Base-by-base conservation (phyloP, 2,888 invertebrate genomes). In the Philaethria dido region DNA sequence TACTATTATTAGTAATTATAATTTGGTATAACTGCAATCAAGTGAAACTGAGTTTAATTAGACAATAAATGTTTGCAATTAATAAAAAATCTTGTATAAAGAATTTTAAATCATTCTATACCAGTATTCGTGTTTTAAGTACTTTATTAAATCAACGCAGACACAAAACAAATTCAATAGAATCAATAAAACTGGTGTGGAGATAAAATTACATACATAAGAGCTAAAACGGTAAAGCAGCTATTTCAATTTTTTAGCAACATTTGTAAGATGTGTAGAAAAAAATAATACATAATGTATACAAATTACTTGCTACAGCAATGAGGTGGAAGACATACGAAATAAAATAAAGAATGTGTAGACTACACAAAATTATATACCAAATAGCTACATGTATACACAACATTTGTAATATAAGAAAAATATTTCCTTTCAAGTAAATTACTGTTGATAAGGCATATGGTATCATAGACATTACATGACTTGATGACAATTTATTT, bases 81-180 rank as follows among this genome's bases (percentile, higher is more conserved):
- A 42, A 42, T 42, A 25, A 22, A 22, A 48, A 20, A 33, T 36
- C n/a, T n/a, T n/a, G 20, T 22, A 39, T 25, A 11, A n/a, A 22
- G 22, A 57, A 42, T 57, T 42, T 57, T 2, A 57, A 57, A 57
- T 57, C 11, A 57, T 57, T 39, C 42, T 20, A 42, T 22, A 57
- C 42, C 39, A 57, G 42, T 42, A n/a, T 29, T 42, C 59, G 47
- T 71, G 62, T 73, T 74, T 76, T 76, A 75, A 76, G 74, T 77
- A 77, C 77, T 74, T 76, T 76, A 76, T 74, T 76, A 75, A 77
- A 77, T 77, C 77, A 78, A 77, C 77, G 75, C 76, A 76, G 73
- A 74, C 74, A 73, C 72, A 74, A 73, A 72, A 73, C 73, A 70
- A 76, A 71, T 72, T 72, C 74, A 73, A 76, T 75, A 75, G 73